Percentiles rank a stretch among this genome's conserved stretches.
Conservation (phyloP, 2,888 invertebrate species). For the Lasioglossum villosulum region DNA sequence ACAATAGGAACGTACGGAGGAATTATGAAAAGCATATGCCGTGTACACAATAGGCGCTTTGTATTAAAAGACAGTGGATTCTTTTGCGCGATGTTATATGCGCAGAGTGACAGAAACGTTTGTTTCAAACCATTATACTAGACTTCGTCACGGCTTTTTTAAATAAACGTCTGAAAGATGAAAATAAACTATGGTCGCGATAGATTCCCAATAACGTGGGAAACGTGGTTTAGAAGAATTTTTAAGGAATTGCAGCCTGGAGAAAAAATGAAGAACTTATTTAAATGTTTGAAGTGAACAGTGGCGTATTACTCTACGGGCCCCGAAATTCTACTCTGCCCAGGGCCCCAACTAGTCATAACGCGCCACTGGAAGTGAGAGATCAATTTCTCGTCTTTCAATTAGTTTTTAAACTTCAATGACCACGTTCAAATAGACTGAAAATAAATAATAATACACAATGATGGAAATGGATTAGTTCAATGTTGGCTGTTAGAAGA, state of each 20-base stretch:
- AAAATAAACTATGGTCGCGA: neutral
- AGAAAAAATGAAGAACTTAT: neutral
- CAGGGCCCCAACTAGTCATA: too few species aligned
- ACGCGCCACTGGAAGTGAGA: too few species aligned
- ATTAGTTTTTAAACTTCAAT: neutral
- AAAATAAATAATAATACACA: too few species aligned
- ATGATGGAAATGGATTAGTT: neutral
- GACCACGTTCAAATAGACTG: too few species aligned
- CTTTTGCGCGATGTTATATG: neutral
- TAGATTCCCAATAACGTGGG: neutral
- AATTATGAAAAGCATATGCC: slow-evolving; percentile 3
- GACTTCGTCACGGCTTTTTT: neutral
- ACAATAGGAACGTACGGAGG: slow-evolving; percentile 3
- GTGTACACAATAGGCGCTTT: neutral
- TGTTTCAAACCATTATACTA: neutral
- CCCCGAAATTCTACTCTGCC: too few species aligned
- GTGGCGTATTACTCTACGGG: too few species aligned
- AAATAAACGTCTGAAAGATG: neutral
- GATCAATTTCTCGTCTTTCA: neutral
- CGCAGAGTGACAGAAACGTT: neutral
- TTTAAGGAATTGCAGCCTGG: neutral
- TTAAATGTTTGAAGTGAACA: neutral
- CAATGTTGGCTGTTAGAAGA: neutral
- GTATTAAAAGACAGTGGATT: neutral
- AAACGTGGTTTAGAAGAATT: neutral